Evolutionary conservation across 64 coral and sea anemone genomes (phyloP).

Genomic region (Orbicella faveolata): DNA sequence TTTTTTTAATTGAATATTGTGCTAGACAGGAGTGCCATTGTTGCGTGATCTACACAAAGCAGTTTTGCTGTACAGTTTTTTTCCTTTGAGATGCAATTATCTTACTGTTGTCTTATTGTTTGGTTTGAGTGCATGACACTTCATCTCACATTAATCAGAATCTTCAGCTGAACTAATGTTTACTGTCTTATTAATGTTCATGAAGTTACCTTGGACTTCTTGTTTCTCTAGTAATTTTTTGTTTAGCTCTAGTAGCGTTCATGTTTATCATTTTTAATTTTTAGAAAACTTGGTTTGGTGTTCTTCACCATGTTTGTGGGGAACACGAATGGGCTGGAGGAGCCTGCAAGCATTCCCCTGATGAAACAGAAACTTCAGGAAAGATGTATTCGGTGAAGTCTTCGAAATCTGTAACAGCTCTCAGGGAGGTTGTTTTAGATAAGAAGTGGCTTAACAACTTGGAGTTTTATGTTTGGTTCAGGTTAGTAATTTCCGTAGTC

Average conservation of each 20-base stretch:
- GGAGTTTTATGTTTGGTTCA: not conserved
- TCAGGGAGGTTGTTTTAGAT: not conserved
- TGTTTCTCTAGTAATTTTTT: too few relatives aligned
- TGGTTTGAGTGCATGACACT: too few relatives aligned
- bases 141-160: too few relatives aligned
- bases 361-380: not conserved
- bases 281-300: not conserved
- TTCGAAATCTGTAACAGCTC: not conserved
- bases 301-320: conserved; percentile 11
- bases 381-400: not conserved
- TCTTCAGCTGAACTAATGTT: too few relatives aligned
- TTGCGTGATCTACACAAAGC: too few relatives aligned
- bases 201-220: too few relatives aligned
- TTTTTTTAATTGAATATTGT: not conserved
- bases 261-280: not conserved
- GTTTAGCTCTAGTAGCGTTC: too few relatives aligned
- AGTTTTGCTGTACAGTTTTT: too few relatives aligned
- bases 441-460: conserved; percentile 8
- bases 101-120: too few relatives aligned
- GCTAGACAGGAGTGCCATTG: too few relatives aligned
- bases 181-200: too few relatives aligned
- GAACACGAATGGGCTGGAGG: conserved; percentile 4
- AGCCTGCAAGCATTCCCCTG: not conserved
- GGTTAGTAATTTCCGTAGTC: not conserved
- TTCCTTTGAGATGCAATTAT: too few relatives aligned